phyloP scores from a whole-genome alignment of 1,140 invertebrate species.

The Eriocheir sinensis region DNA sequence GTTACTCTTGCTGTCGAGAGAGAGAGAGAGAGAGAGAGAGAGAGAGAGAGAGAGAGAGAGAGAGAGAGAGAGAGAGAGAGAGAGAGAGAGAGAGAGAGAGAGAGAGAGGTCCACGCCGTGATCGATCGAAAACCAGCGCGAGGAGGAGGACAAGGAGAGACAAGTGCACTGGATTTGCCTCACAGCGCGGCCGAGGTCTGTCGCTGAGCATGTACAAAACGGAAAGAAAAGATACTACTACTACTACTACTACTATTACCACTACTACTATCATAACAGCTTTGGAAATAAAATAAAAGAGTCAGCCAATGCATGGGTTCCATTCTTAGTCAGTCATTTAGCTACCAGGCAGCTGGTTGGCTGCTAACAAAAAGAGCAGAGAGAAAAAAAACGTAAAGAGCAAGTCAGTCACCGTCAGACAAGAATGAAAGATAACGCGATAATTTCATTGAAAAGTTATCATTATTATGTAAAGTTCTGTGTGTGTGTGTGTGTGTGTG shows the following conservation, averaged over 20 bases:
- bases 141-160: not conserved
- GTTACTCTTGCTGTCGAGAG: not conserved
- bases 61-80: slow-evolving; percentile 36
- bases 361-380: slow-evolving; percentile 82
- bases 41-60: not conserved
- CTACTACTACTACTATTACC: too few relatives aligned
- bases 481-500: not conserved
- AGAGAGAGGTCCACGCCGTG: not conserved
- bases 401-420: not conserved
- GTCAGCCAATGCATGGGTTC: not conserved
- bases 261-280: too few relatives aligned
- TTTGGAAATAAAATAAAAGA: too few relatives aligned
- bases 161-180: not conserved
- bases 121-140: not conserved
- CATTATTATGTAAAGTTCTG: not conserved
- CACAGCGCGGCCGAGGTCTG: not conserved
- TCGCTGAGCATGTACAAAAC: not conserved
- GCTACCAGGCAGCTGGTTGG: not conserved
- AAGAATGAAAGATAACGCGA: not conserved
- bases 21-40: slow-evolving; percentile 6
- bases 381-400: slow-evolving; percentile 81
- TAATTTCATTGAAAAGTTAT: not conserved
- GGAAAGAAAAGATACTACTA: too few relatives aligned
- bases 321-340: slow-evolving; percentile 39
- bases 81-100: not conserved